A percentile compares a stretch with the other conserved stretches of the same genome.
These are phyloP conservation scores for Dendrophyllia cribrosa DNA, from an alignment of 64 coral and sea anemone genomes.

Conservation along the genomic window DNA sequence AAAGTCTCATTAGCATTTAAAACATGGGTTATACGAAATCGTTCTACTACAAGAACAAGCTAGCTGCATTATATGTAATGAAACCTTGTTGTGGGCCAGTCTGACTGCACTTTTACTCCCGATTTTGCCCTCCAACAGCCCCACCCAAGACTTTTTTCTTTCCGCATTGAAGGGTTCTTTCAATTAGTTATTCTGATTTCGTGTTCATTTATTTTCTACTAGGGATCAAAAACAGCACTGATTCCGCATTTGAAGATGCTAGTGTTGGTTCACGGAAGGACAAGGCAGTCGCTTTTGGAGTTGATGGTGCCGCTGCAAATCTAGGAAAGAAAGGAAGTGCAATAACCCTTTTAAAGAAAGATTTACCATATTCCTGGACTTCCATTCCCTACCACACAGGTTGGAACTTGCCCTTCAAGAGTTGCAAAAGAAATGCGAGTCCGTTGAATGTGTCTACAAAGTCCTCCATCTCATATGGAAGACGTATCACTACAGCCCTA, in stretches of 20 bases:
- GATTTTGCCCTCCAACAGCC: too few species aligned
- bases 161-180: too few species aligned
- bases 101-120: too few species aligned
- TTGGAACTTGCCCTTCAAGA: neutral
- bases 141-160: too few species aligned
- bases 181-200: too few species aligned
- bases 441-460: neutral
- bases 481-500: neutral
- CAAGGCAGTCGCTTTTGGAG: slow-evolving; percentile 25
- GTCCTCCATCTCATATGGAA: neutral
- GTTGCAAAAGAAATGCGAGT: neutral
- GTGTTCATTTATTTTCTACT: too few species aligned
- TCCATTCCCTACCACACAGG: slow-evolving; percentile 12
- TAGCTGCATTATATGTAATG: too few species aligned
- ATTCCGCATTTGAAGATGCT: slow-evolving; percentile 19
- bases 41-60: too few species aligned
- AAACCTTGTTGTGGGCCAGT: too few species aligned
- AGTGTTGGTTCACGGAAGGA: neutral
- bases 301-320: neutral
- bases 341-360: slow-evolving; percentile 14
- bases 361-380: neutral
- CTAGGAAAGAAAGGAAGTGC: slow-evolving; percentile 17
- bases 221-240: too few species aligned
- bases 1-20: too few species aligned
- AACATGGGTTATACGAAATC: too few species aligned